A percentile compares a stretch with the other conserved stretches of the same genome.
These are phyloP conservation scores for Copsychus sechellarum DNA, from an alignment of 2,113 vertebrate species.

Conservation along the genomic window DNA sequence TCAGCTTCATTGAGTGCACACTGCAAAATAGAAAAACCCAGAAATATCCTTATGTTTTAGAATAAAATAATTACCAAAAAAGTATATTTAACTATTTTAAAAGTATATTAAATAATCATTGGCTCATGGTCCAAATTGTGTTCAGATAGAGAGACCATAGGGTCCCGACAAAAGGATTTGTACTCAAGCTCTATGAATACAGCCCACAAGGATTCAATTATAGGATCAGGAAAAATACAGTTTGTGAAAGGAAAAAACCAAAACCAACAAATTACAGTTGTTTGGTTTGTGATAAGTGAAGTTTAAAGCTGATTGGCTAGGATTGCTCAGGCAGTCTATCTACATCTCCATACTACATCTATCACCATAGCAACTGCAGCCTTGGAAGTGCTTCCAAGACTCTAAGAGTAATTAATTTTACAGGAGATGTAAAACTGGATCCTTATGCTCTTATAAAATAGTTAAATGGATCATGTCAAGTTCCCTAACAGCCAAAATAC, in stretches of 20 bases:
- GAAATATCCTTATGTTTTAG: background rate
- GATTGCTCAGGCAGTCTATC: background rate
- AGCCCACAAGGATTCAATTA: background rate
- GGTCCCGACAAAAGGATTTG: background rate
- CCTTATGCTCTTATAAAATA: background rate
- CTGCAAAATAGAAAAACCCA: background rate
- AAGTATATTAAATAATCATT: background rate
- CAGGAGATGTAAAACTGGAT: background rate
- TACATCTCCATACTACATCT: background rate
- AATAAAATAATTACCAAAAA: background rate
- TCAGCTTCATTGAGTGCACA: background rate
- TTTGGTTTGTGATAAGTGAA: background rate
- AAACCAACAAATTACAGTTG: background rate
- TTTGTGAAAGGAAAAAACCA: background rate
- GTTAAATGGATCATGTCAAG: background rate
- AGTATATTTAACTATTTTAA: background rate
- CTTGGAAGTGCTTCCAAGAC: constrained; percentile 19
- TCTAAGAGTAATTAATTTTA: constrained; percentile 34
- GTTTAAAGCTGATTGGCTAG: background rate
- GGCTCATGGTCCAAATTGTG: background rate
- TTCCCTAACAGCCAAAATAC: background rate
- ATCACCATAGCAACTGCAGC: constrained; percentile 59
- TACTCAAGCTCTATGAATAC: background rate
- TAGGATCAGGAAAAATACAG: background rate
- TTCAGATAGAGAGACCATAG: background rate